Evolutionary conservation across 2,888 invertebrate species (phyloP).

Genomic region (Margaritifera margaritifera): DNA sequence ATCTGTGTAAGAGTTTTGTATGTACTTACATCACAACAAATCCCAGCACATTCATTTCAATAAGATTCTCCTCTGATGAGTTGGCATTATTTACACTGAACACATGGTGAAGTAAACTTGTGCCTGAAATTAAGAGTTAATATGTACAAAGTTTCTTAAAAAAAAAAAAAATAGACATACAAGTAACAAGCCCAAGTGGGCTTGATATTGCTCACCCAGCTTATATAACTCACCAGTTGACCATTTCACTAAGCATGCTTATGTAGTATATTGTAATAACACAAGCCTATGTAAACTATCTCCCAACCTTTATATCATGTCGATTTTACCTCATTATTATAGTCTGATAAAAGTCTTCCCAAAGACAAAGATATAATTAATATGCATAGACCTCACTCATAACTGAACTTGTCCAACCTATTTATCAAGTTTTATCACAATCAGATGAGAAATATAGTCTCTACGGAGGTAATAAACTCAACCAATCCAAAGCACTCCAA

Average conservation of each 20-base stretch:
- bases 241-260: background rate
- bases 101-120: constrained; percentile 88
- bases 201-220: background rate
- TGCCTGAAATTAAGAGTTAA: constrained; percentile 56
- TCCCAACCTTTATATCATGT: too few relatives aligned
- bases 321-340: too few relatives aligned
- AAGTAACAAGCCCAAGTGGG: background rate
- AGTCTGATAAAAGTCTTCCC: too few relatives aligned
- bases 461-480: too few relatives aligned
- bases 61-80: constrained; percentile 84
- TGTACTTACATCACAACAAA: constrained; percentile 90
- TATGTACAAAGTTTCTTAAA: constrained; percentile 23
- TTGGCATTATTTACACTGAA: constrained; percentile 91
- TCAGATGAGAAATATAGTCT: too few relatives aligned
- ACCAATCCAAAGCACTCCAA: too few relatives aligned
- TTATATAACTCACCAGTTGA: background rate
- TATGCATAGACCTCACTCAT: too few relatives aligned
- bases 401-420: too few relatives aligned
- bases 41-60: constrained; percentile 90
- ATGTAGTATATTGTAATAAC: background rate
- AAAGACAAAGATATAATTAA: too few relatives aligned
- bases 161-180: constrained; percentile 6
- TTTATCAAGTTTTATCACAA: too few relatives aligned
- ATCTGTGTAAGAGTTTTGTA: too few relatives aligned
- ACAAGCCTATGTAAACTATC: too few relatives aligned